phyloP scores from a whole-genome alignment of 2,113 vertebrate genomes.

The Ceuthmochares aereus region DNA sequence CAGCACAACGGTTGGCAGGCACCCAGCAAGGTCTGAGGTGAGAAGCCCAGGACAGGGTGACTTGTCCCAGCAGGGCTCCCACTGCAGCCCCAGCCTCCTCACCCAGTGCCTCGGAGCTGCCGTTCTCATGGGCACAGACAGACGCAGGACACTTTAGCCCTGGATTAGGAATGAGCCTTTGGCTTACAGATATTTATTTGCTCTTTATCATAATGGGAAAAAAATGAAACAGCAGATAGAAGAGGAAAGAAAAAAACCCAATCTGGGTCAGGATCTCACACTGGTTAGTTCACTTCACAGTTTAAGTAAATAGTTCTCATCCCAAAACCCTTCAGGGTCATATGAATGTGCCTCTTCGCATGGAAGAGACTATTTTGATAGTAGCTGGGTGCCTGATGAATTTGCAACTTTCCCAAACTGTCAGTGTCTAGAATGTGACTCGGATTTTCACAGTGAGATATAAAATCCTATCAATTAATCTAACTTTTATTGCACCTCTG shows the following conservation, averaged over 20 bases:
- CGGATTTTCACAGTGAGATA: conserved; percentile 70
- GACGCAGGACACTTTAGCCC: conserved; percentile 30
- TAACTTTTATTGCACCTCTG: conserved; percentile 76
- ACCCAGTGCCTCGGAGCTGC: background rate
- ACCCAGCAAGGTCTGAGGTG: background rate
- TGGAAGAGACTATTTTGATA: conserved; percentile 75
- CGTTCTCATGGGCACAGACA: background rate
- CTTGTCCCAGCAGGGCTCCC: background rate
- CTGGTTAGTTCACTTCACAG: conserved; percentile 72
- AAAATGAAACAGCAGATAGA: conserved; percentile 65
- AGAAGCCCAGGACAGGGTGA: background rate
- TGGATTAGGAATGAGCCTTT: conserved; percentile 42
- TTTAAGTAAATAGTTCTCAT: conserved; percentile 81
- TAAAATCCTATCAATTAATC: conserved; percentile 75
- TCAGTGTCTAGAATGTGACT: conserved; percentile 62
- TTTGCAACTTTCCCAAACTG: conserved; percentile 72
- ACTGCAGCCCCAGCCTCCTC: background rate
- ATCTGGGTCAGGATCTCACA: conserved; percentile 78
- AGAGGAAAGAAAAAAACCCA: conserved; percentile 40
- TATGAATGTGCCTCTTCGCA: conserved; percentile 69
- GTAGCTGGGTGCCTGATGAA: conserved; percentile 70
- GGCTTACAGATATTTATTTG: conserved; percentile 66
- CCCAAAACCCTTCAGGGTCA: conserved; percentile 71
- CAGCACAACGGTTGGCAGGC: background rate
- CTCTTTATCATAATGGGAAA: conserved; percentile 70